These are phyloP conservation scores for Aspiorhynchus laticeps DNA, from an alignment of 2,113 vertebrate species.

Conservation along the genomic window DNA sequence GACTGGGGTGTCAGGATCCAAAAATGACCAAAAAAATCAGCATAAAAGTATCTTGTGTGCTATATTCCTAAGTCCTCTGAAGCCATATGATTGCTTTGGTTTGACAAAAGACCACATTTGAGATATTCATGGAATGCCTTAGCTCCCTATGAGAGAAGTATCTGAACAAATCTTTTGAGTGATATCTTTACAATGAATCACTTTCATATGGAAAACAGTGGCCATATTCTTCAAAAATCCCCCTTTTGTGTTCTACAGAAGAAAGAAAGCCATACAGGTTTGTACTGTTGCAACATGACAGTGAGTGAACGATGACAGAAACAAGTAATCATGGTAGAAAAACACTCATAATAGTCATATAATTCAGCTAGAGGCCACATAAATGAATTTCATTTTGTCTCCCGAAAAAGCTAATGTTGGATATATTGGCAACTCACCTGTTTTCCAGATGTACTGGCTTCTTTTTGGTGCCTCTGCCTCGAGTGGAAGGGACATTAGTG, in stretches of 20 bases:
- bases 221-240: not conserved
- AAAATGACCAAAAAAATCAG: not conserved
- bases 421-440: slow-evolving; percentile 37
- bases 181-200: not conserved
- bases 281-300: not conserved
- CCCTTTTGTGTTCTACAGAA: not conserved
- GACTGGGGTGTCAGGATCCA: not conserved
- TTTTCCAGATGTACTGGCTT: slow-evolving; percentile 54
- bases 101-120: not conserved
- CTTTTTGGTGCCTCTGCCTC: slow-evolving; percentile 30
- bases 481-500: slow-evolving; percentile 26
- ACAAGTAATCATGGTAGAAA: not conserved
- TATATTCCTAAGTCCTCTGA: too few species aligned
- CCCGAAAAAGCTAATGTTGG: not conserved
- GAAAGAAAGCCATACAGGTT: not conserved
- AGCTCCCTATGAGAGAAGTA: not conserved
- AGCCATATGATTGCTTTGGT: not conserved
- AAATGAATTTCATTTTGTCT: not conserved
- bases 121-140: not conserved
- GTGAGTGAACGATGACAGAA: not conserved
- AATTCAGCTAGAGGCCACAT: not conserved
- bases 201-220: not conserved
- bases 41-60: not conserved
- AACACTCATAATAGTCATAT: not conserved
- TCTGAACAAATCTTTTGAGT: not conserved